Evolutionary conservation across 2,888 invertebrate species (phyloP).

Genomic region (Pardosa pseudoannulata): DNA sequence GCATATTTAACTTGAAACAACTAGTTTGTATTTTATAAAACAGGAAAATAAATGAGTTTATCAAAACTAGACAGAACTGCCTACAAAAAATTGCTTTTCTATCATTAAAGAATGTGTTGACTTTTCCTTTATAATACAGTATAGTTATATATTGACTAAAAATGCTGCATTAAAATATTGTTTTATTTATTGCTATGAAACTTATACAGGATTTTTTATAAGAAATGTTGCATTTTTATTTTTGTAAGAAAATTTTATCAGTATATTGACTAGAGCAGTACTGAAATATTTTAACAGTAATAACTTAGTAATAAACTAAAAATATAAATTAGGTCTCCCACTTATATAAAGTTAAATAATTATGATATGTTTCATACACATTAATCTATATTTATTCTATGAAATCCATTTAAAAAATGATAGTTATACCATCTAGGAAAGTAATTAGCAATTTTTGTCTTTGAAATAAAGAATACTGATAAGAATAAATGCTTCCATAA

Average conservation of each 20-base stretch:
- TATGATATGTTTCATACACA: conserved; percentile 4
- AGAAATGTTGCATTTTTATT: no score
- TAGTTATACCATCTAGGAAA: neutral
- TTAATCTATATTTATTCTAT: neutral
- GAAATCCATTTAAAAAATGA: neutral
- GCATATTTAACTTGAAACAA: neutral
- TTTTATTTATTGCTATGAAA: neutral
- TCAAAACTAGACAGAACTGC: neutral
- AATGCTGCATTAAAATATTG: conserved; percentile 10
- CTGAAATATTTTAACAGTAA: neutral
- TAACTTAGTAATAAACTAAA: neutral
- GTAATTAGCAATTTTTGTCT: no score
- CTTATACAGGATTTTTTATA: neutral
- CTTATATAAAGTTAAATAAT: neutral
- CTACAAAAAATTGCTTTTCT: neutral
- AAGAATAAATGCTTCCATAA: no score
- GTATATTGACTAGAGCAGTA: conserved; percentile 3
- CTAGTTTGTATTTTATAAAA: neutral
- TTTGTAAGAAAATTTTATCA: neutral
- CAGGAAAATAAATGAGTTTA: conserved; percentile 4
- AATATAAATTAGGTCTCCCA: no score
- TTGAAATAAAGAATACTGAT: no score
- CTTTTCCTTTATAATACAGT: neutral
- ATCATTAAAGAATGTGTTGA: neutral
- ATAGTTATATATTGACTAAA: neutral